Percentiles rank a stretch among this genome's conserved stretches.
Evolutionary conservation across 2,113 vertebrate genomes (phyloP).

Genomic region (Hydropotes inermis): DNA sequence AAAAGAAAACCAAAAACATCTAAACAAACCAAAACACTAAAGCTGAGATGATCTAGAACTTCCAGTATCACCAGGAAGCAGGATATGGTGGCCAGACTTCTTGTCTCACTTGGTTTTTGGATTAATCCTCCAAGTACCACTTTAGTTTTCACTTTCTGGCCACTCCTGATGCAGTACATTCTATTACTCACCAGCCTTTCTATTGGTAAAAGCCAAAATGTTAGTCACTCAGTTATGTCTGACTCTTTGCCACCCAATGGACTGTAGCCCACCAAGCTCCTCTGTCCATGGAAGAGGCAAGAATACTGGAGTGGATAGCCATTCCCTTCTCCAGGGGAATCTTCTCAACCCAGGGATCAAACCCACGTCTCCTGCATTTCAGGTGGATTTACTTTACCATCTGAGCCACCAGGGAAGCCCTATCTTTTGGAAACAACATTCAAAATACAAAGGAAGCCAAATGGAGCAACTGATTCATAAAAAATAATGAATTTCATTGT

Average conservation of each 20-base stretch:
- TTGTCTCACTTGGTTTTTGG: not conserved
- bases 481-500: not conserved
- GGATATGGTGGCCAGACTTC: not conserved
- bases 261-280: not conserved
- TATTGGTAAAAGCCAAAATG: not conserved
- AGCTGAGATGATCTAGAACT: not conserved
- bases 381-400: not conserved
- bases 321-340: not conserved
- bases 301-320: not conserved
- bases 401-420: not conserved
- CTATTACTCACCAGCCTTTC: not conserved
- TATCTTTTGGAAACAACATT: not conserved
- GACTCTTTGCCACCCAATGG: not conserved
- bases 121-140: not conserved
- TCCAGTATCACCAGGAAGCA: not conserved
- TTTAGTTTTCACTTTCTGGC: not conserved
- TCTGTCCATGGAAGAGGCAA: not conserved
- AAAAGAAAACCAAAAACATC: not conserved
- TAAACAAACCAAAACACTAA: not conserved
- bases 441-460: not conserved
- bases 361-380: not conserved
- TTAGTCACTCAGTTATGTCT: not conserved
- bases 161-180: not conserved
- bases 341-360: not conserved
- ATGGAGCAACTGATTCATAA: not conserved